Evolutionary conservation across 2,888 invertebrate species (phyloP).

Genomic region (Callinectes sapidus): DNA sequence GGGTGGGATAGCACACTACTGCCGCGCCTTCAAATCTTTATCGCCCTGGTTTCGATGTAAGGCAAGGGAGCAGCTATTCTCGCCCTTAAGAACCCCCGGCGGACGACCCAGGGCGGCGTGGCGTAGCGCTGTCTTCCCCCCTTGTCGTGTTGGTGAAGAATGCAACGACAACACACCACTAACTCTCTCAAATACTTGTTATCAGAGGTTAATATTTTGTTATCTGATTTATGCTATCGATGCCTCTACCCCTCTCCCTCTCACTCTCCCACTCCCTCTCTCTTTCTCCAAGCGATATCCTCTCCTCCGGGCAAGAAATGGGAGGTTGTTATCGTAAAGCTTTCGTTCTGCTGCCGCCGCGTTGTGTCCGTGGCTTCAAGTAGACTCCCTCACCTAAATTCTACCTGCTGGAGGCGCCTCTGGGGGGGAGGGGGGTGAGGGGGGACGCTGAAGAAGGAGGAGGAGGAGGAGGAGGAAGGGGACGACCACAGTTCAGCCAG

Average conservation of each 20-base stretch:
- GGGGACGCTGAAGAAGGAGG: neutral
- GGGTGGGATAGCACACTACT: neutral
- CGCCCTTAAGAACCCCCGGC: neutral
- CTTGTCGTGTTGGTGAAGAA: slow-evolving; percentile 31
- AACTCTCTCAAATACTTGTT: slow-evolving; percentile 58
- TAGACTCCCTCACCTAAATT: slow-evolving; percentile 15
- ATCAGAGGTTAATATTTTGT: slow-evolving; percentile 43
- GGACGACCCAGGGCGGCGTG: neutral
- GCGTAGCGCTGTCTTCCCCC: neutral
- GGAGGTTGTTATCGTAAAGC: neutral
- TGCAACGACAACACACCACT: slow-evolving; percentile 51
- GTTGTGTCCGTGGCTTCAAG: slow-evolving; percentile 30
- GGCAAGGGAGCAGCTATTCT: neutral
- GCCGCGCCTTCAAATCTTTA: slow-evolving; percentile 18
- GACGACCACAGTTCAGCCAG: neutral
- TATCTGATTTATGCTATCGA: slow-evolving; percentile 56
- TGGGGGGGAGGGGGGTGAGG: neutral
- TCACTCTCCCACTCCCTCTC: neutral
- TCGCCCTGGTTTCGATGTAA: slow-evolving; percentile 38
- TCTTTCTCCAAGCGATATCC: neutral
- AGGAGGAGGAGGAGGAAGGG: neutral
- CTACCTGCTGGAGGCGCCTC: neutral
- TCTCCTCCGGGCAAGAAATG: slow-evolving; percentile 24
- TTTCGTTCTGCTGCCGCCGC: neutral
- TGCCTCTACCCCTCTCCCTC: slow-evolving; percentile 10